Percentiles rank a stretch among this genome's conserved stretches.
Evolutionary conservation across 1,140 invertebrate genomes (phyloP).

Genomic region (Cepaea nemoralis): DNA sequence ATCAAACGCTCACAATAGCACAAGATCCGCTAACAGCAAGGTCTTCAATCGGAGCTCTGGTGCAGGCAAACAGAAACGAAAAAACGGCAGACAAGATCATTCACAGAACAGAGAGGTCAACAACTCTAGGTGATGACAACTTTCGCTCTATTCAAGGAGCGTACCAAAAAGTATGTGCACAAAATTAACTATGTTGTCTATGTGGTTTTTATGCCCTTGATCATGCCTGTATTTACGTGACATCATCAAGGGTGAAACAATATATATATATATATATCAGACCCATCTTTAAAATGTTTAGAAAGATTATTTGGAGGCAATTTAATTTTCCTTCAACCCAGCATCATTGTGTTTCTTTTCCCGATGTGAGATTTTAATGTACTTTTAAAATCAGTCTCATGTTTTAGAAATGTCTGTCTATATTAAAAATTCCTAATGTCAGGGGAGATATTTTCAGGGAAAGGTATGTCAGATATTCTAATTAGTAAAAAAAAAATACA

Average conservation of each 20-base stretch:
- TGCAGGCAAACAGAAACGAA: conserved; percentile 1
- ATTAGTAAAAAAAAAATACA: too few relatives aligned
- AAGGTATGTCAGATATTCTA: too few relatives aligned
- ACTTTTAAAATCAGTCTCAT: neutral
- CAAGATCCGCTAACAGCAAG: conserved; percentile 16
- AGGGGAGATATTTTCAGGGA: too few relatives aligned
- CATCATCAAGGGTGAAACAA: neutral
- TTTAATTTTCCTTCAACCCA: neutral
- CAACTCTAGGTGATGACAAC: conserved; percentile 18
- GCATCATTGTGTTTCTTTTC: neutral
- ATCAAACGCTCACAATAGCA: neutral
- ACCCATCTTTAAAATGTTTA: too few relatives aligned
- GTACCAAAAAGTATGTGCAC: neutral
- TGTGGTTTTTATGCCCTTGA: neutral
- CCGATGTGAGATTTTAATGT: neutral
- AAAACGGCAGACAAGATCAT: conserved; percentile 25
- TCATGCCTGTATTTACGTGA: neutral
- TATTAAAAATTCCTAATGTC: too few relatives aligned
- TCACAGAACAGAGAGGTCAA: conserved; percentile 20
- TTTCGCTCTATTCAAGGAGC: neutral
- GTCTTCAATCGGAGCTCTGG: neutral
- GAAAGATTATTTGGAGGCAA: neutral
- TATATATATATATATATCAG: too few relatives aligned
- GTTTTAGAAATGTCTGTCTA: neutral
- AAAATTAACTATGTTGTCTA: neutral